Conservation (phyloP, 2,797 vertebrate genomes). For the Poeciliopsis infans region DNA sequence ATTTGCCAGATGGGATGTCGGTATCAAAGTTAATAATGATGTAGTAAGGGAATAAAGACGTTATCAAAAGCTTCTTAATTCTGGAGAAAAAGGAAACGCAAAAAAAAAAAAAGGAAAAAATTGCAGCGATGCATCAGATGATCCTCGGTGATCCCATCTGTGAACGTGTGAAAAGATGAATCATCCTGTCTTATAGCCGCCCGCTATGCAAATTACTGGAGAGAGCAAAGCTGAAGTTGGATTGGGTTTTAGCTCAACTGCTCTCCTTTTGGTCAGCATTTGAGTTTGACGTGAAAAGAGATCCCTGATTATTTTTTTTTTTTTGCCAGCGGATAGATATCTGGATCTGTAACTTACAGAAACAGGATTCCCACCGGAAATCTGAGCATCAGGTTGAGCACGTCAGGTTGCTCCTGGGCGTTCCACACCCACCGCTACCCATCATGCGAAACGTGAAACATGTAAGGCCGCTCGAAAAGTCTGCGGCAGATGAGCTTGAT, state of each 20-base stretch:
- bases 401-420: conserved; percentile 22
- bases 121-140: conserved; percentile 71
- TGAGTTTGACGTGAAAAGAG: conserved; percentile 58
- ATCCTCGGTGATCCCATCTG: conserved; percentile 81
- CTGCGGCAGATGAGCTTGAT: conserved; percentile 30
- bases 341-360: conserved; percentile 28
- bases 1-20: conserved; percentile 82
- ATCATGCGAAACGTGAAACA: conserved; percentile 44
- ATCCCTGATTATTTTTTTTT: conserved; percentile 30
- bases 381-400: conserved; percentile 16
- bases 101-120: conserved; percentile 33
- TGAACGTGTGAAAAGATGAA: conserved; percentile 71
- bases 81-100: conserved; percentile 64
- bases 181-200: conserved; percentile 59
- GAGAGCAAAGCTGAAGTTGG: conserved; percentile 61
- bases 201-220: conserved; percentile 65
- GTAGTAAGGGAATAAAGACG: conserved; percentile 84
- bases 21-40: conserved; percentile 86
- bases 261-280: conserved; percentile 68
- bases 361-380: conserved; percentile 18
- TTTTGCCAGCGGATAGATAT: conserved; percentile 51
- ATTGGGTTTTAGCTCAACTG: conserved; percentile 70
- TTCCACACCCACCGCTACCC: conserved; percentile 31
- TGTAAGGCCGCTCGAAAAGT: conserved; percentile 28
- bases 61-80: conserved; percentile 84